Evolutionary conservation across 2,888 invertebrate species (phyloP).

Genomic region (Ophion slaviceki): DNA sequence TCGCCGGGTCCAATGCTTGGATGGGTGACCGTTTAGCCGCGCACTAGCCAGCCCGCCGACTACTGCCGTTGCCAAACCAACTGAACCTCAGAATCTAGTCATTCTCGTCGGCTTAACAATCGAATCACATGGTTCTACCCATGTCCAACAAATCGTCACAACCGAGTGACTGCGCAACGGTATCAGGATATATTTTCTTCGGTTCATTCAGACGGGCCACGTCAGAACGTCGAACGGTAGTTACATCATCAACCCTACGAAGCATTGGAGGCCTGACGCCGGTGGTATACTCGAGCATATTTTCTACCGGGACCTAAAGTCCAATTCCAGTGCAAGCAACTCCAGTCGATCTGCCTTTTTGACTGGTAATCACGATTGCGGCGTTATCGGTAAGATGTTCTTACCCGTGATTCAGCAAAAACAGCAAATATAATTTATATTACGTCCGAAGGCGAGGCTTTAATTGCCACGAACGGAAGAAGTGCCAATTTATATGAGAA

Average conservation of each 20-base stretch:
- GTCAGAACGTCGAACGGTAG: conserved; percentile 88
- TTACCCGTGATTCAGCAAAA: background rate
- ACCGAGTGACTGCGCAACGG: background rate
- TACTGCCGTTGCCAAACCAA: too few relatives aligned
- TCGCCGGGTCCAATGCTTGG: background rate
- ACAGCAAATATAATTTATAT: background rate
- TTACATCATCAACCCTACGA: conserved; percentile 88
- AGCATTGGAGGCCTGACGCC: conserved; percentile 80
- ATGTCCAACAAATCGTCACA: background rate
- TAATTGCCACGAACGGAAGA: background rate
- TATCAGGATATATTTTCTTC: background rate
- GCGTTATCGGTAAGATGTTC: conserved; percentile 77
- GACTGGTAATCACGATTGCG: conserved; percentile 72
- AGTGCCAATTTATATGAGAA: background rate
- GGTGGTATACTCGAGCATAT: conserved; percentile 78
- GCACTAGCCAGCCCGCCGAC: background rate
- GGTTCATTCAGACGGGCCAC: conserved; percentile 86
- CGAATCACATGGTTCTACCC: background rate
- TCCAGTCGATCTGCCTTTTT: conserved; percentile 63
- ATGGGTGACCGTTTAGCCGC: background rate
- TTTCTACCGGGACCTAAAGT: conserved; percentile 75
- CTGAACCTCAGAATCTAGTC: too few relatives aligned
- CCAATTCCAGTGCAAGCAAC: conserved; percentile 62
- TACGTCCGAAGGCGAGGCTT: too few relatives aligned
- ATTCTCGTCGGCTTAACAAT: too few relatives aligned